Conservation (phyloP, 2,888 invertebrate genomes). For the Tubiluchus corallicola region DNA sequence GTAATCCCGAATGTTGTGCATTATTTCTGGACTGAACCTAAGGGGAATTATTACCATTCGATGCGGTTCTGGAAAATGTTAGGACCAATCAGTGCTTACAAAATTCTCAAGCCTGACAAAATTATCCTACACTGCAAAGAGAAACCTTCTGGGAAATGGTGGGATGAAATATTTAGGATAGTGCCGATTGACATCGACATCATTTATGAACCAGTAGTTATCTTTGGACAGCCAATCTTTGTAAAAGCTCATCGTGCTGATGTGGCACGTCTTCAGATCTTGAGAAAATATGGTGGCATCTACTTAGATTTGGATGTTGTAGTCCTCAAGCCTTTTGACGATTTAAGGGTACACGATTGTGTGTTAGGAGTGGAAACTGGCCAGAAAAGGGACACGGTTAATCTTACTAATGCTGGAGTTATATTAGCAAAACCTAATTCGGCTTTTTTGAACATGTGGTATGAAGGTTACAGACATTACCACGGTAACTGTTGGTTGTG, state of each 20-base stretch:
- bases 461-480: background rate
- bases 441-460: background rate
- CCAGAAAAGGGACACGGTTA: background rate
- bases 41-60: background rate
- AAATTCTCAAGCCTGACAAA: background rate
- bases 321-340: slow-evolving; percentile 13
- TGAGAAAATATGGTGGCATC: slow-evolving; percentile 15
- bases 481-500: background rate
- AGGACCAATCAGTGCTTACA: background rate
- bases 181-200: background rate
- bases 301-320: slow-evolving; percentile 16
- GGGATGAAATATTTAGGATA: background rate
- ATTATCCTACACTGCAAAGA: background rate
- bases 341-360: slow-evolving; percentile 12
- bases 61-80: background rate
- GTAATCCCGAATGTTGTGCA: slow-evolving; percentile 3
- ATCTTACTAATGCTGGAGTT: background rate
- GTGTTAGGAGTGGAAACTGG: background rate
- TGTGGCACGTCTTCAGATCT: slow-evolving; percentile 14
- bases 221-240: background rate
- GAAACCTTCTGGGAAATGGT: background rate
- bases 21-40: background rate
- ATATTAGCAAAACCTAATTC: background rate
- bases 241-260: slow-evolving; percentile 7
- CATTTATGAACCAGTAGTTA: background rate